Conservation (phyloP, 2,113 vertebrate species). For the Eidolon helvum region DNA sequence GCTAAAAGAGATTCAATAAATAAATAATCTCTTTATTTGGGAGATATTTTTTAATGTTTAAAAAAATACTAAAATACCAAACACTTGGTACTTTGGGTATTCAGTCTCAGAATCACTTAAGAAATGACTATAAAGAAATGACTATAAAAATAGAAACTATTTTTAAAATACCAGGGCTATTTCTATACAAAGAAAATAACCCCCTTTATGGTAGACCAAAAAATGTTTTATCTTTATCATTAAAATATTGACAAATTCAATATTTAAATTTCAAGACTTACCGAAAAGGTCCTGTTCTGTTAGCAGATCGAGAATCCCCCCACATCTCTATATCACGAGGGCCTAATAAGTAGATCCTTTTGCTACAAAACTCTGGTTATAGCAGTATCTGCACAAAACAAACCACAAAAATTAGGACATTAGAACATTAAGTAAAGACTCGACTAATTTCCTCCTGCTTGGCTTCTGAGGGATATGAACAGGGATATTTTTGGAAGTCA, state of each 20-base stretch:
- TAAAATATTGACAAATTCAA: slow-evolving; percentile 34
- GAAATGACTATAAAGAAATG: slow-evolving; percentile 32
- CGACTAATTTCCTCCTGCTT: neutral
- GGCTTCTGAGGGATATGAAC: neutral
- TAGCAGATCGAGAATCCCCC: slow-evolving; percentile 92
- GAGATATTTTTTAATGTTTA: slow-evolving; percentile 3
- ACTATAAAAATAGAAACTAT: neutral
- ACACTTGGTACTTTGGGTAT: neutral
- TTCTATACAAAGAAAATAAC: slow-evolving; percentile 39
- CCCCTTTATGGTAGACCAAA: neutral
- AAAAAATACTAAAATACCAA: slow-evolving; percentile 1
- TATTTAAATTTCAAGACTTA: slow-evolving; percentile 80
- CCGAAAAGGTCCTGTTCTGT: slow-evolving; percentile 92
- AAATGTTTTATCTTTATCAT: neutral
- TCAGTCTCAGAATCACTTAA: neutral
- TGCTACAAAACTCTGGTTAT: slow-evolving; percentile 63
- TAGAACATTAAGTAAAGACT: neutral
- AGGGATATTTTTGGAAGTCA: neutral
- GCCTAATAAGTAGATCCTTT: slow-evolving; percentile 61
- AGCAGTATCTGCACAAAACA: slow-evolving; percentile 75
- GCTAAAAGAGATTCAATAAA: neutral
- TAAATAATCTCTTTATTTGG: neutral
- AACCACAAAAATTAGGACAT: neutral
- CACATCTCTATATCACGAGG: slow-evolving; percentile 87
- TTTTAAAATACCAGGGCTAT: slow-evolving; percentile 18